A percentile compares a stretch with the other conserved stretches of the same genome.
phyloP scores from a whole-genome alignment of 2,113 vertebrate species.

The Craseonycteris thonglongyai region DNA sequence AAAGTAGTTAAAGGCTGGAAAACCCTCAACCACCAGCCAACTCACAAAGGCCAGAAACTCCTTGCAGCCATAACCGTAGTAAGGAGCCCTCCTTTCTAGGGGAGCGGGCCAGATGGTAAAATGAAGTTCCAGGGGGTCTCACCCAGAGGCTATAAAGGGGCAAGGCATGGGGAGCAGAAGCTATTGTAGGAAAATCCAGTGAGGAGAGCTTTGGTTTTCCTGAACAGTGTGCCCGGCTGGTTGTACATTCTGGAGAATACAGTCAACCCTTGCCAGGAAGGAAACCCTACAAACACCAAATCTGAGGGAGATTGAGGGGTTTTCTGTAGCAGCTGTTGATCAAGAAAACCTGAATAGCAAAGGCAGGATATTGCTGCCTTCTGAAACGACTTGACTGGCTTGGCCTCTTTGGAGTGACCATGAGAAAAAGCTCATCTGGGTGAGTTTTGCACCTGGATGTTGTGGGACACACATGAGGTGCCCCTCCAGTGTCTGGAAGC shows the following conservation, averaged over 20 bases:
- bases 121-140: not conserved
- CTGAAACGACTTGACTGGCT: not conserved
- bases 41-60: slow-evolving; percentile 11
- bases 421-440: not conserved
- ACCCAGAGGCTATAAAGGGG: not conserved
- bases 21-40: slow-evolving; percentile 25
- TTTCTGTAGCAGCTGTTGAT: not conserved
- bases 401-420: not conserved
- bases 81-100: not conserved
- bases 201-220: not conserved
- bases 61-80: not conserved
- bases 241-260: not conserved
- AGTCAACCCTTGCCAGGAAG: not conserved
- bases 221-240: not conserved
- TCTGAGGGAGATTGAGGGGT: not conserved
- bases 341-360: not conserved
- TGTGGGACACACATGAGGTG: not conserved
- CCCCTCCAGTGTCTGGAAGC: not conserved
- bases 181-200: not conserved
- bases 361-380: not conserved
- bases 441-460: not conserved
- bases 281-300: not conserved
- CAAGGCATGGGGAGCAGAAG: no score
- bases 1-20: slow-evolving; percentile 34
- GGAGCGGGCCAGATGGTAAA: not conserved